phyloP scores from a whole-genome alignment of 2,797 vertebrate genomes.

The Rhinogobio ventralis region DNA sequence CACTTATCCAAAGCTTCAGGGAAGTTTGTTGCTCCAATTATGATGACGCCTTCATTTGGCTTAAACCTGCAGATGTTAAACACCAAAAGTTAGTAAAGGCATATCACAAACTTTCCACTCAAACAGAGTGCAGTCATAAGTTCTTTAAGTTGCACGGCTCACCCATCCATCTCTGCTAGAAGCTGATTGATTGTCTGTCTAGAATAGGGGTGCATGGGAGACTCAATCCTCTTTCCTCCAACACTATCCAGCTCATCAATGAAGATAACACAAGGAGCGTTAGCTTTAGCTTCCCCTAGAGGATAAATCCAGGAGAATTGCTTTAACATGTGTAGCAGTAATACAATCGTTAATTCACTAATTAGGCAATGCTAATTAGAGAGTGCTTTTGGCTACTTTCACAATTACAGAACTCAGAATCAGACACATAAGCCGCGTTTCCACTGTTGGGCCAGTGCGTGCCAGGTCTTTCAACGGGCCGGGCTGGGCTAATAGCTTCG shows the following conservation, averaged over 20 bases:
- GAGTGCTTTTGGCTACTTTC: neutral
- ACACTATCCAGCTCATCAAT: constrained; percentile 99
- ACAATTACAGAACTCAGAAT: neutral
- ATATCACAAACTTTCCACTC: neutral
- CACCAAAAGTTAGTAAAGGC: neutral
- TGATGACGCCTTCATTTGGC: constrained; percentile 96
- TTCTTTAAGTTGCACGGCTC: constrained; percentile 53
- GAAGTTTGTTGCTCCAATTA: constrained; percentile 98
- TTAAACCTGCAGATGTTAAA: constrained; percentile 85
- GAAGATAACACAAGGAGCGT: constrained; percentile 97
- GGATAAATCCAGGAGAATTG: neutral
- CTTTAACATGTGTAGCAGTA: neutral
- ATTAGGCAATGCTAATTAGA: neutral
- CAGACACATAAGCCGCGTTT: neutral
- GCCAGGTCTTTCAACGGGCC: too few relatives aligned
- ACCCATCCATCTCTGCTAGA: constrained; percentile 99
- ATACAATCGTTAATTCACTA: neutral
- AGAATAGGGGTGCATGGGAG: constrained; percentile 98
- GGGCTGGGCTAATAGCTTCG: too few relatives aligned
- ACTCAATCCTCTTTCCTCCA: constrained; percentile 97
- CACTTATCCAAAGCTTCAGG: constrained; percentile 98
- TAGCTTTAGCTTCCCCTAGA: constrained; percentile 94
- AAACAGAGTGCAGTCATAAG: neutral
- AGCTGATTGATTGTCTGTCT: constrained; percentile 99
- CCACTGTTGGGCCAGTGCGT: too few relatives aligned